These are phyloP conservation scores for Naja naja DNA, from an alignment of 2,113 vertebrate species.

Conservation along the genomic window DNA sequence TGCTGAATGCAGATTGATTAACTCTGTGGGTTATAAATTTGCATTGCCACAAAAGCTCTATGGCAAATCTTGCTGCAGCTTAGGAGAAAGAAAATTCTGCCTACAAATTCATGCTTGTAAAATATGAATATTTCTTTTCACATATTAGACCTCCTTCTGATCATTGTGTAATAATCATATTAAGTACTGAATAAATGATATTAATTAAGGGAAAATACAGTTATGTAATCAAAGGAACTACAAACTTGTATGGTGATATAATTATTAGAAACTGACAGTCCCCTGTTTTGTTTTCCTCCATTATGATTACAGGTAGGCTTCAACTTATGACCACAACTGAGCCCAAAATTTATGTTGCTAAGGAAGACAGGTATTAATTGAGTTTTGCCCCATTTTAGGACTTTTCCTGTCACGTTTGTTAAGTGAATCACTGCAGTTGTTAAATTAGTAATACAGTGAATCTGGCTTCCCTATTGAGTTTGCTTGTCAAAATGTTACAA, in stretches of 20 bases:
- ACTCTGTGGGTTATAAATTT: conserved; percentile 80
- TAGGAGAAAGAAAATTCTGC: conserved; percentile 48
- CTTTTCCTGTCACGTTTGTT: not conserved
- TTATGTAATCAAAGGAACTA: conserved; percentile 62
- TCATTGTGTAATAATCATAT: conserved; percentile 68
- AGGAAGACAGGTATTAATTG: not conserved
- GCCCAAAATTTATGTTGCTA: not conserved
- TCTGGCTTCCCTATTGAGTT: not conserved
- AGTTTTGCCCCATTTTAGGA: not conserved
- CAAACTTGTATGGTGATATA: conserved; percentile 61
- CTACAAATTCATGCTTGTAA: conserved; percentile 60
- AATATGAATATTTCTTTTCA: conserved; percentile 66
- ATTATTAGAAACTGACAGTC: conserved; percentile 60
- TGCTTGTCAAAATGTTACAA: not conserved
- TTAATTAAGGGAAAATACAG: conserved; percentile 74
- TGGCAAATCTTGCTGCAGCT: conserved; percentile 63
- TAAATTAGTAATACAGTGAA: not conserved
- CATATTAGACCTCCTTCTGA: conserved; percentile 67
- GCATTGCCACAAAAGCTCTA: conserved; percentile 76
- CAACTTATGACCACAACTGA: not conserved
- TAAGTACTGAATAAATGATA: conserved; percentile 71
- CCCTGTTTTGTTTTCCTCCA: conserved; percentile 35
- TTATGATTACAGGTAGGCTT: not conserved
- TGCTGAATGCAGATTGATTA: conserved; percentile 73
- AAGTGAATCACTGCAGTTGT: not conserved